phyloP scores from a whole-genome alignment of 2,888 invertebrate genomes.

The Acleris literana region DNA sequence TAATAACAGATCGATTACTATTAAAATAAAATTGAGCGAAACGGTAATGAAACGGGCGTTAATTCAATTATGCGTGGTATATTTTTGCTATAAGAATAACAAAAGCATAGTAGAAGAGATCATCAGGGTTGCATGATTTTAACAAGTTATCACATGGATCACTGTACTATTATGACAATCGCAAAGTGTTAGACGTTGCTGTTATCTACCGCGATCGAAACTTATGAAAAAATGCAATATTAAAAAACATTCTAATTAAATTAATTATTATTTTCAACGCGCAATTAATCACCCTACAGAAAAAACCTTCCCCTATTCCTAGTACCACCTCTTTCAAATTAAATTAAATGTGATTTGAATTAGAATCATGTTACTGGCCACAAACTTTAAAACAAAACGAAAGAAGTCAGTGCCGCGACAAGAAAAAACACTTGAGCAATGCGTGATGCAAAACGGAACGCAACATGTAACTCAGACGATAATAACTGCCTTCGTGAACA shows the following conservation, averaged over 20 bases:
- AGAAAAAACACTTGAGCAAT: conserved; percentile 46
- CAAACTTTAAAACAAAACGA: conserved; percentile 42
- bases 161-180: too few species aligned
- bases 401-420: conserved; percentile 46
- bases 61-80: conserved; percentile 26
- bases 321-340: neutral
- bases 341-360: too few species aligned
- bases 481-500: conserved; percentile 35
- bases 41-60: conserved; percentile 15
- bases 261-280: too few species aligned
- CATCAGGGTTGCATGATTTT: too few species aligned
- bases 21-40: conserved; percentile 27
- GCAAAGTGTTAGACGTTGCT: too few species aligned
- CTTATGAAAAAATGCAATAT: too few species aligned
- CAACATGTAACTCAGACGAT: conserved; percentile 44
- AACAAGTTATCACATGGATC: too few species aligned
- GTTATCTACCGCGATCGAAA: too few species aligned
- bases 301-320: neutral
- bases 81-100: neutral
- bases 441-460: conserved; percentile 48
- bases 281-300: neutral
- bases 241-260: too few species aligned
- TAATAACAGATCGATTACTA: conserved; percentile 49
- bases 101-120: neutral
- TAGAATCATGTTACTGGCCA: neutral